phyloP scores from a whole-genome alignment of 2,113 vertebrate genomes.

The Mustela nigripes region DNA sequence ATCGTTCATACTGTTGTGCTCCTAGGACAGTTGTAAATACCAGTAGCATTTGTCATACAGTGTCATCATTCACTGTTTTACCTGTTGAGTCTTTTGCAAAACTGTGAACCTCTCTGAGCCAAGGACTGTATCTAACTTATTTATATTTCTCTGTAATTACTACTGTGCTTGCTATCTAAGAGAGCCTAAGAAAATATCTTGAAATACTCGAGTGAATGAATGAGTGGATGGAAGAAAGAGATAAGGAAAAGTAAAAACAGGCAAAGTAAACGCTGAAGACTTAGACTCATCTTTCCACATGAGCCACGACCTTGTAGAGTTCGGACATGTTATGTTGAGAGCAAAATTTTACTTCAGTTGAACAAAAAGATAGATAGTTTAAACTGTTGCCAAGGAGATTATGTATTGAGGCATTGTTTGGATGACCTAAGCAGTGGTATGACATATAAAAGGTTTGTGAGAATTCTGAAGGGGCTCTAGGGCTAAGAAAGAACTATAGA shows the following conservation, averaged over 20 bases:
- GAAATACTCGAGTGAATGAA: neutral
- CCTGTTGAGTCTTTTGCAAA: neutral
- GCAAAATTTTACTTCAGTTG: neutral
- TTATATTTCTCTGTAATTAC: neutral
- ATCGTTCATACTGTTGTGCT: neutral
- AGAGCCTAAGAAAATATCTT: neutral
- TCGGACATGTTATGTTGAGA: conserved; percentile 3
- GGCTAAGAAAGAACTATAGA: neutral
- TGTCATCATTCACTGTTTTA: neutral
- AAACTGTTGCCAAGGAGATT: neutral
- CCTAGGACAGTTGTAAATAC: neutral
- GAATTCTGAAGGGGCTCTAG: neutral
- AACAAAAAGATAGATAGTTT: neutral
- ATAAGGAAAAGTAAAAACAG: conserved; percentile 10
- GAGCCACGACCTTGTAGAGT: neutral
- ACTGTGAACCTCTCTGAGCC: neutral
- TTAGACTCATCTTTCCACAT: neutral
- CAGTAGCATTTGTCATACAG: neutral
- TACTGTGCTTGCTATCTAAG: neutral
- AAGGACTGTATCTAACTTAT: neutral
- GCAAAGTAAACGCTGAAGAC: neutral
- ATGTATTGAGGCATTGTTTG: neutral
- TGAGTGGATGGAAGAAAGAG: neutral
- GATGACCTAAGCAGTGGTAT: neutral
- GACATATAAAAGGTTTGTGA: neutral